A percentile compares a stretch with the other conserved stretches of the same genome.
Evolutionary conservation across 2,888 invertebrate genomes (phyloP).

Genomic region (Thera obeliscata): DNA sequence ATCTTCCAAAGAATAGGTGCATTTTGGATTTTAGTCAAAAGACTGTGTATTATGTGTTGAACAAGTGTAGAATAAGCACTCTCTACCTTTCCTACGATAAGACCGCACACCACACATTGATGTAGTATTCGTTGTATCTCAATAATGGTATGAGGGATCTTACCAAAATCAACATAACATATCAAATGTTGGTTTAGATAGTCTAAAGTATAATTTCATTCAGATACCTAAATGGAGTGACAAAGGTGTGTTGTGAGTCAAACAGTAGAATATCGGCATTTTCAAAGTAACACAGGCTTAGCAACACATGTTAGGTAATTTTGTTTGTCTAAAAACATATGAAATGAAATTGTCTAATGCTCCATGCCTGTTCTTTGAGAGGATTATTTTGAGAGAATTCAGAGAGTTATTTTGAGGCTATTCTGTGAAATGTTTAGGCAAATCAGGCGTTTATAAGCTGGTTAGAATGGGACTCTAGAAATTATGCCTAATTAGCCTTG

Average conservation of each 20-base stretch:
- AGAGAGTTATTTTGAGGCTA: background rate
- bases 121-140: background rate
- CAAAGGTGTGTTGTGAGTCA: slow-evolving; percentile 1
- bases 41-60: no score
- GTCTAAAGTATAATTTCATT: no score
- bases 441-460: background rate
- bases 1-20: no score
- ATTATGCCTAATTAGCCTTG: background rate
- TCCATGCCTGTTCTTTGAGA: background rate
- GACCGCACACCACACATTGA: background rate
- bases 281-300: slow-evolving; percentile 4
- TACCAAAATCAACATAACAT: no score
- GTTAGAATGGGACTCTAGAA: background rate
- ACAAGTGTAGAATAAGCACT: no score
- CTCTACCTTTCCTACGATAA: no score
- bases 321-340: background rate
- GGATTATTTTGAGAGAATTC: background rate
- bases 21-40: no score
- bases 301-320: background rate
- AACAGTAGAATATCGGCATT: slow-evolving; percentile 8
- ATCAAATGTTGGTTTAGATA: no score
- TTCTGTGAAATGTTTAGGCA: background rate
- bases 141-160: background rate
- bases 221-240: background rate
- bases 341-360: background rate